Evolutionary conservation across 37 sponge, comb jelly and placozoan species (phyloP).

Genomic region (Amphimedon queenslandica): DNA sequence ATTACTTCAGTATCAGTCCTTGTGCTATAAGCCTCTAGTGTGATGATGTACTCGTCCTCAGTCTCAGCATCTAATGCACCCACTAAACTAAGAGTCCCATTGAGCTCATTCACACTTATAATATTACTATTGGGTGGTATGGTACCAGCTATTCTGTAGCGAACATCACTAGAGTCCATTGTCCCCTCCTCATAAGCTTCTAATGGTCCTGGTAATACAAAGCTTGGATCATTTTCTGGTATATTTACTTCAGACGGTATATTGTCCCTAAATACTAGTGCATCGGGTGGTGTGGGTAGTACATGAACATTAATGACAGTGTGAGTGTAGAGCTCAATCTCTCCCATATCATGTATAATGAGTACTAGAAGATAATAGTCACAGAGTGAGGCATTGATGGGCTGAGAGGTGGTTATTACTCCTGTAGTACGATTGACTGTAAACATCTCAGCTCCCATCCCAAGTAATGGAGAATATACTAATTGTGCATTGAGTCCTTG

Average conservation of each 20-base stretch:
- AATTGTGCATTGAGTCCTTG: conserved; percentile 63
- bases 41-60: conserved; percentile 12
- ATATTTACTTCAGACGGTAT: background rate
- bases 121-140: conserved; percentile 16
- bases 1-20: conserved; percentile 27
- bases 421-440: conserved; percentile 47
- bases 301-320: conserved; percentile 61
- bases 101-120: conserved; percentile 13
- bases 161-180: conserved; percentile 18
- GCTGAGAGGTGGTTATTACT: conserved; percentile 32
- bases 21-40: conserved; percentile 46
- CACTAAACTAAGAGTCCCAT: conserved; percentile 20
- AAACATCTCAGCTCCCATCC: conserved; percentile 63
- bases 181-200: conserved; percentile 42
- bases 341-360: conserved; percentile 60
- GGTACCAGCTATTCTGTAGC: conserved; percentile 29
- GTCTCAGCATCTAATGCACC: conserved; percentile 39
- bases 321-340: conserved; percentile 42
- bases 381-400: conserved; percentile 16
- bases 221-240: conserved; percentile 15
- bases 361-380: conserved; percentile 62
- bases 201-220: background rate
- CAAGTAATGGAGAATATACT: conserved; percentile 46
- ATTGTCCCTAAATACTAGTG: conserved; percentile 8
- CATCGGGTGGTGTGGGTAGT: conserved; percentile 37